Base-by-base conservation (phyloP, 2,888 invertebrate genomes). In the Anaspis maculata region DNA sequence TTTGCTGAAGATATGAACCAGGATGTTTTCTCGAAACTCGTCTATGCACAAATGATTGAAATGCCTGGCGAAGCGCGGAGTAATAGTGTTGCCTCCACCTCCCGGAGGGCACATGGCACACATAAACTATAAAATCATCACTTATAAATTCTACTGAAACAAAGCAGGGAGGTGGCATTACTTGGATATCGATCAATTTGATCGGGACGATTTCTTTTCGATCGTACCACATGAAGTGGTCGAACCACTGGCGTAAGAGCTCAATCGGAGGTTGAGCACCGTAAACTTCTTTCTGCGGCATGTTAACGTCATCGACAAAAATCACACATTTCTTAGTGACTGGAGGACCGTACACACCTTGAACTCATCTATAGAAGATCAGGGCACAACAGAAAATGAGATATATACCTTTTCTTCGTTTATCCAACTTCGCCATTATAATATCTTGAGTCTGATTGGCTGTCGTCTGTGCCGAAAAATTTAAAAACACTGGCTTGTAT, bases 201-300 rank as follows among this genome's bases (percentile, higher is more conserved):
- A 90, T 75, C 1, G 86, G 77, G 1, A 80, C 67, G 30, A 83
- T 77, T 39, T 84, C 84, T 61, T 86, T 88, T 24, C 79, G 73
- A 57, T 95, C 92, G 59, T 83, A 85, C 94, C 94, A 95, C 55
- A 84, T 81, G 45, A 79, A 77, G 48, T 92, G 86, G 63, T 95
- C 95, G 25, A 94, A 76, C 73, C 84, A 85, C 67, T 92, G 92
- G 13, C 95, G 71, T 13, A 96, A 64, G 24, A 96, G 69, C 61
- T 96, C 95, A 34, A 96, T 88, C 0, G 95, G 90, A 0, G 95
- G 94, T 61, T 95, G 94, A 0, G 94, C 92, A 0, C 94, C 95
- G 55, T 88, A 94, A 2, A 76, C 76, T 65, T 91, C 90, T 32
- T 85, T 79, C 50, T 85, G 70, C 0, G 95, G 95, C 90, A 95